Conservation (phyloP, 2,797 vertebrate species). For the Eurystomus glaucurus region DNA sequence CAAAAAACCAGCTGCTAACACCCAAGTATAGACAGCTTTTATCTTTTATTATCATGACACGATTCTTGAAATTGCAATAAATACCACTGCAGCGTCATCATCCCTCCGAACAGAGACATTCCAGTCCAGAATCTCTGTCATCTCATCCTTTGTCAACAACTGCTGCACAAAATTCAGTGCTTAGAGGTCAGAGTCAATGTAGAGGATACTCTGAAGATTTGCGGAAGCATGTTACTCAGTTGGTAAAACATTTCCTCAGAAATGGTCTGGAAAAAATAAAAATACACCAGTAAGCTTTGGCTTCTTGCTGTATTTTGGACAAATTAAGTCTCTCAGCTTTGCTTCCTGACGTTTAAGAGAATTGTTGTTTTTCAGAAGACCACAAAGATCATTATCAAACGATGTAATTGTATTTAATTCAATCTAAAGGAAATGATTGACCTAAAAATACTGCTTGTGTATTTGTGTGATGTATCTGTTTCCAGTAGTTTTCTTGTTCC, state of each 20-base stretch:
- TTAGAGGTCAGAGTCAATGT: conserved; percentile 96
- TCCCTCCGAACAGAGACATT: neutral
- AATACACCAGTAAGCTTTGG: neutral
- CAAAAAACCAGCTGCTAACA: neutral
- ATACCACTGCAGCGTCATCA: neutral
- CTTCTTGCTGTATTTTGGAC: neutral
- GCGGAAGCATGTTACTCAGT: conserved; percentile 96
- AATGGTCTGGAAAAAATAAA: conserved; percentile 87
- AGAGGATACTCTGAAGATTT: conserved; percentile 98
- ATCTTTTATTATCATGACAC: neutral
- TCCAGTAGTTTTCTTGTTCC: neutral
- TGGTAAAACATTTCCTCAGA: conserved; percentile 99
- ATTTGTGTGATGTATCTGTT: neutral
- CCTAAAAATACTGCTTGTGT: neutral
- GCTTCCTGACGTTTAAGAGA: neutral
- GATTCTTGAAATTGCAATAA: neutral
- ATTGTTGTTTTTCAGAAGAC: neutral
- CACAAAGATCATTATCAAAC: neutral
- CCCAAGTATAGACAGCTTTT: neutral
- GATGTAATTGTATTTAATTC: neutral
- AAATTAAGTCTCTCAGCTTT: neutral
- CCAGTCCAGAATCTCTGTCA: neutral
- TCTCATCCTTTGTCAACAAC: neutral
- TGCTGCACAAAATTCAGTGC: conserved; percentile 80
- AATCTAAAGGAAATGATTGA: neutral